A percentile compares a stretch with the other conserved stretches of the same genome.
Evolutionary conservation across 2,888 invertebrate species (phyloP).

Genomic region (Tanaodytes sp.): DNA sequence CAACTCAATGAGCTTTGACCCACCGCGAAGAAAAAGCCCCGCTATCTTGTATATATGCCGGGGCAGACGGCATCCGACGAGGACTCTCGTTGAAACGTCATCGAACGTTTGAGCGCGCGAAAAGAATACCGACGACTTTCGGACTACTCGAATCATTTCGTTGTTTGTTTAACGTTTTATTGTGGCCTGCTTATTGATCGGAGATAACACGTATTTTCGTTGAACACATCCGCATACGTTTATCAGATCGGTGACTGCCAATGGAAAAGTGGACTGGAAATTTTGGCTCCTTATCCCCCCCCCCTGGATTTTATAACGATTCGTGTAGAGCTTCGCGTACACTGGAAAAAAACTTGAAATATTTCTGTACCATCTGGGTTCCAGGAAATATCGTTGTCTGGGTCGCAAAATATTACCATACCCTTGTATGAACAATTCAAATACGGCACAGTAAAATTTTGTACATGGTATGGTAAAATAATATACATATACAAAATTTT

Average conservation of each 20-base stretch:
- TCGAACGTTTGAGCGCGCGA: background rate
- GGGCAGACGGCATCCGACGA: conserved; percentile 23
- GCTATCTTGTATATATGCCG: conserved; percentile 20
- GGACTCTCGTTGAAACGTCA: conserved; percentile 42
- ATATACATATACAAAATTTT: too few relatives aligned
- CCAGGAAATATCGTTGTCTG: too few relatives aligned
- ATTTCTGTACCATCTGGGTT: too few relatives aligned
- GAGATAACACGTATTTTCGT: conserved; percentile 3
- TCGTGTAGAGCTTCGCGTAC: too few relatives aligned
- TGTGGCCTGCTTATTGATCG: conserved; percentile 9
- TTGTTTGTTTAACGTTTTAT: conserved; percentile 20
- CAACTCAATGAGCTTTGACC: conserved; percentile 45
- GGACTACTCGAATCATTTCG: conserved; percentile 17
- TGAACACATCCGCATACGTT: background rate
- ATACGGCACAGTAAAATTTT: too few relatives aligned
- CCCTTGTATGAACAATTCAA: too few relatives aligned
- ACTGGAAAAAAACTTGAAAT: too few relatives aligned
- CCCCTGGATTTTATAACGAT: too few relatives aligned
- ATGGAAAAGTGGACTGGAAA: background rate
- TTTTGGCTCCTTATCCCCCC: background rate
- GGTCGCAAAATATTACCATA: too few relatives aligned
- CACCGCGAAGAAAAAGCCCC: conserved; percentile 23
- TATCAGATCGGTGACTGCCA: background rate
- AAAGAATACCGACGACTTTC: conserved; percentile 9
- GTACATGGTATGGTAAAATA: too few relatives aligned